phyloP scores from a whole-genome alignment of 2,113 vertebrate species.

The Scartelaos histophorus region DNA sequence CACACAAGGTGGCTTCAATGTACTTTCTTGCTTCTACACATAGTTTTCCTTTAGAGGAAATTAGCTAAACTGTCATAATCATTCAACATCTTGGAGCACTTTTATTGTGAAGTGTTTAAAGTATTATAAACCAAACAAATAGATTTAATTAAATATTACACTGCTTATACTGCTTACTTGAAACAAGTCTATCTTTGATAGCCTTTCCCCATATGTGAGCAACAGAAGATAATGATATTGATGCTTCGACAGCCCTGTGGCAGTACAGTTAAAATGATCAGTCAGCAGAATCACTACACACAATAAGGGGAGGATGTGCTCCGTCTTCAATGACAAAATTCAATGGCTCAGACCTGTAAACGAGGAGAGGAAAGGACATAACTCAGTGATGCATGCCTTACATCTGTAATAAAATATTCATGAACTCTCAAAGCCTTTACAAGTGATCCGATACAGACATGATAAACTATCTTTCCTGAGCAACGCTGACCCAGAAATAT shows the following conservation, averaged over 20 bases:
- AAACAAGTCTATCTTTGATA: not conserved
- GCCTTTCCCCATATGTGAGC: not conserved
- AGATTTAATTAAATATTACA: not conserved
- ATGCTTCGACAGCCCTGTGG: not conserved
- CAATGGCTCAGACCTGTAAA: conserved; percentile 52
- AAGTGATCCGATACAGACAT: conserved; percentile 41
- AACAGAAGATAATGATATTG: not conserved
- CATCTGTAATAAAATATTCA: conserved; percentile 69
- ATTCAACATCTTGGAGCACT: too few relatives aligned
- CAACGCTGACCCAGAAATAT: conserved; percentile 41
- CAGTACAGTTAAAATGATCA: conserved; percentile 41
- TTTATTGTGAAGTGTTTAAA: not conserved
- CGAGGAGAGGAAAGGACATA: conserved; percentile 19
- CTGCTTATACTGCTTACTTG: not conserved
- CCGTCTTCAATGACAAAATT: conserved; percentile 46
- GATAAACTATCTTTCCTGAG: conserved; percentile 40
- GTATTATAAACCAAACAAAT: not conserved
- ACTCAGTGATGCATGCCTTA: conserved; percentile 56
- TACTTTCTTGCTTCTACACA: not conserved
- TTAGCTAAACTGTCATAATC: not conserved
- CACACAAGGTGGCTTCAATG: not conserved
- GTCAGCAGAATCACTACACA: conserved; percentile 61
- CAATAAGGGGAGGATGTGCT: conserved; percentile 32
- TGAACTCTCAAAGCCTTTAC: conserved; percentile 41
- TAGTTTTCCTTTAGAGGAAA: not conserved